Evolutionary conservation across 2,797 vertebrate species (phyloP), one percentile per base, ranked within the genome.

Genomic region (Ctenosaura bakeri): DNA sequence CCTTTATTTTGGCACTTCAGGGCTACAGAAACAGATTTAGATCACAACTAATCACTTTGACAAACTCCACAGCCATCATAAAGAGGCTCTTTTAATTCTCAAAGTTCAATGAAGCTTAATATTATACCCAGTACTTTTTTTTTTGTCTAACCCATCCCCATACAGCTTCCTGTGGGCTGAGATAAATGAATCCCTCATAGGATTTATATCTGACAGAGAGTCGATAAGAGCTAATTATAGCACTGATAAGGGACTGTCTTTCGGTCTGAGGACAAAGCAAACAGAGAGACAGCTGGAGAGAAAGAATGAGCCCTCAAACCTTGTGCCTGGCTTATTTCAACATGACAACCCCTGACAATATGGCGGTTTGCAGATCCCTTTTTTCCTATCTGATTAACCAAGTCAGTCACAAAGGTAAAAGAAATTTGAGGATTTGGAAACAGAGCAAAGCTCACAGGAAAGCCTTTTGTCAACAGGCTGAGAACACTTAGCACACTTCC

Each of bases 211-310:
- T 35, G 29, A 59, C n/a, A 78, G 35, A 83, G 46, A 82, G 86
- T 78, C 59, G 85, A 88, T 87, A 91, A 91, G 71, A 89, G 52
- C 35, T 89, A 83, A 86, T 83, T 42, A 62, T n/a, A 90, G 76
- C 66, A 42, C 54, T 42, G 59, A 83, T 87, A 88, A 85, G 86
- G 24, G 50, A 69, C 42, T 66, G 35, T 76, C 50, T n/a, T 74
- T 83, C 52, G 0, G 8, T 59, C 80, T 50, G 62, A 77, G 80
- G 86, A 62, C 12, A 71, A 62, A 22, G 73, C 85, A 87, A 87
- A 66, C 46, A 50, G 24, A 87, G 7, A 6, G 50, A 4, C 26
- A 46, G 64, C 59, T 50, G 2, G 32, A 10, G 3, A 38, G 5
- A 62, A 62, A 56, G 42, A 88, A 50, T 69, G 16, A 50, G 35